phyloP scores from a whole-genome alignment of 2,888 invertebrate genomes.

The Sepiola atlantica region DNA sequence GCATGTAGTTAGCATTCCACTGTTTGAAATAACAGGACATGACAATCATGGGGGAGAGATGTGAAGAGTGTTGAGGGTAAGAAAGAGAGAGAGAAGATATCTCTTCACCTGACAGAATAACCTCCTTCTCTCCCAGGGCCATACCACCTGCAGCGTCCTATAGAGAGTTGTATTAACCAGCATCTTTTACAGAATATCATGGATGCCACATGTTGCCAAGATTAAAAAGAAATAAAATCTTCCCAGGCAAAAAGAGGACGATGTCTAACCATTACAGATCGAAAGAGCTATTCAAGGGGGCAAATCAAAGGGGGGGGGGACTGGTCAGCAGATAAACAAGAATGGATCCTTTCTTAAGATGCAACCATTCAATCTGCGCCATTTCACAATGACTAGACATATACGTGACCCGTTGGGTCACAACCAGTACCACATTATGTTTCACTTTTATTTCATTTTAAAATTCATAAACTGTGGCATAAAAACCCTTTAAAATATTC shows the following conservation, averaged over 20 bases:
- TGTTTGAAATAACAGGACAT: constrained; percentile 20
- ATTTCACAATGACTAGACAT: no score
- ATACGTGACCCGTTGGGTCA: no score
- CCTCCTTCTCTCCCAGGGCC: neutral
- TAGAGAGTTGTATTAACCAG: neutral
- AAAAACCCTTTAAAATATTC: no score
- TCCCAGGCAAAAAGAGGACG: neutral
- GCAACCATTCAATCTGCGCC: no score
- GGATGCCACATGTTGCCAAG: neutral
- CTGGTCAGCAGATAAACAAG: no score
- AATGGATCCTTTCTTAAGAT: no score
- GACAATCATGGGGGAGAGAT: neutral
- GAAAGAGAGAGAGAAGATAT: neutral
- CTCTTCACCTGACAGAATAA: neutral
- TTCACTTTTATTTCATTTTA: no score
- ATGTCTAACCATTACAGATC: neutral
- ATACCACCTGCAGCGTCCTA: neutral
- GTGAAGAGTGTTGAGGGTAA: no score
- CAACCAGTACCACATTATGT: no score
- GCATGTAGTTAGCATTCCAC: constrained; percentile 32
- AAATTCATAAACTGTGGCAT: no score
- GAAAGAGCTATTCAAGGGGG: no score
- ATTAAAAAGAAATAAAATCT: neutral
- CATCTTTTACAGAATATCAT: neutral
- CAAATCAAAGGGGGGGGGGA: no score